phyloP scores from a whole-genome alignment of 2,888 invertebrate genomes.

The Bombylius major region DNA sequence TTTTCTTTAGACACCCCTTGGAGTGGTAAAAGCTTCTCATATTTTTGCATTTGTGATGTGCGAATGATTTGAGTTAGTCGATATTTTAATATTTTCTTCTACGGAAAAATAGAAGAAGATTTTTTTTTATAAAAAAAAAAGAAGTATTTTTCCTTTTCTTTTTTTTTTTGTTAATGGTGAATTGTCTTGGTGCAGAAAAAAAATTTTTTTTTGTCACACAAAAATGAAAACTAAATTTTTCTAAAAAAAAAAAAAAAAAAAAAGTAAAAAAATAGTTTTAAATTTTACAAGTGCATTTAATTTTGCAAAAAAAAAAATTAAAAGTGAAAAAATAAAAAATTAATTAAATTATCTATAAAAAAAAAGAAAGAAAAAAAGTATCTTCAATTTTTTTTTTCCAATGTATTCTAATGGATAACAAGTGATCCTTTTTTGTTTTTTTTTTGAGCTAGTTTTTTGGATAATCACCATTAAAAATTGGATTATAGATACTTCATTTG shows the following conservation, averaged over 20 bases:
- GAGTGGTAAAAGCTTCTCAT: not conserved
- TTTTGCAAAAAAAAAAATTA: no score
- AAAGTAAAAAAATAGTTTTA: not conserved
- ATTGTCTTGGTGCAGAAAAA: not conserved
- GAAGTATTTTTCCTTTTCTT: no score
- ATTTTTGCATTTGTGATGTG: slow-evolving; percentile 1
- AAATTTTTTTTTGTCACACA: not conserved
- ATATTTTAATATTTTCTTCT: not conserved
- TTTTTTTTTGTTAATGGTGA: not conserved
- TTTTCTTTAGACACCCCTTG: not conserved
- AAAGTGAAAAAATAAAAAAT: not conserved
- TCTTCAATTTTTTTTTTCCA: no score
- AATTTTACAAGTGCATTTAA: not conserved
- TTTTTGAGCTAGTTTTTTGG: no score
- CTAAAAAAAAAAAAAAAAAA: not conserved
- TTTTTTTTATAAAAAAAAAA: no score
- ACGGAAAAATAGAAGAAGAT: no score
- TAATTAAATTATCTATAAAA: not conserved
- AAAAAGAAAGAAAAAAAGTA: no score
- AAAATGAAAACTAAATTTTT: not conserved
- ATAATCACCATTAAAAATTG: no score
- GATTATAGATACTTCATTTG: no score
- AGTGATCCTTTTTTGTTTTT: no score
- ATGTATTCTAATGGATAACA: no score
- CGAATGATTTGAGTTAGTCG: not conserved